Evolutionary conservation across 2,888 invertebrate genomes (phyloP), one percentile per base, ranked within the genome.

Genomic region (Girardia tigrina): DNA sequence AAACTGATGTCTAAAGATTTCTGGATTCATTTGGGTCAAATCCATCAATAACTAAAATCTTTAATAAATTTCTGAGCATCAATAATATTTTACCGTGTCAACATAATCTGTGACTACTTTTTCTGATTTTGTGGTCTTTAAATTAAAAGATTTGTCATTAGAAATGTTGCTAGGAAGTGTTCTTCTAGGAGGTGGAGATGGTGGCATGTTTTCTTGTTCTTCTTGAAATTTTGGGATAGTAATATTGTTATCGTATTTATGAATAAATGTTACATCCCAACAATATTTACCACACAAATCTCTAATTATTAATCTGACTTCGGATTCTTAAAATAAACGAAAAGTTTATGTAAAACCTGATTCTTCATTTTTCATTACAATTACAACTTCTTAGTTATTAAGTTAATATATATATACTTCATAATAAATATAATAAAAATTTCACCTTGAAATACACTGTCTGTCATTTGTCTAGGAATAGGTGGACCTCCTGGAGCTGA

Each of bases 251-350:
- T 78, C 77, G n/a, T 77, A 78, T 8, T 80, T 84, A 84, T 91
- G 91, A 0, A 95, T 86, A 77, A 93, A 90, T 0, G 92, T 91
- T 42, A 91, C 91, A 85, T 95, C 94, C 94, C 95, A 95, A 80
- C 92, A 91, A 73, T 91, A 91, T 86, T 94, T 95, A 72, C 95
- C 94, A 29, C 91, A 90, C 75, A 94, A 87, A 85, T 94, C 94
- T 8, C 95, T 88, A 77, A 94, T 86, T 16, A 95, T 86, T 26
- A 94, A 89, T 36, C 95, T 88, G 75, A 91, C 91, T 76, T 71
- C 29, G 23, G 56, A 56, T 56, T 56, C 56, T 56, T 56, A 4
- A 56, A 6, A n/a, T 20, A 36, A 12, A 36, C 8, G 16, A 36
- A 36, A n/a, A n/a, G n/a, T n/a, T n/a, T n/a, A n/a, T n/a, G n/a